Conservation (phyloP, 1,140 invertebrate species). For the Phymorhynchus buccinoides region DNA sequence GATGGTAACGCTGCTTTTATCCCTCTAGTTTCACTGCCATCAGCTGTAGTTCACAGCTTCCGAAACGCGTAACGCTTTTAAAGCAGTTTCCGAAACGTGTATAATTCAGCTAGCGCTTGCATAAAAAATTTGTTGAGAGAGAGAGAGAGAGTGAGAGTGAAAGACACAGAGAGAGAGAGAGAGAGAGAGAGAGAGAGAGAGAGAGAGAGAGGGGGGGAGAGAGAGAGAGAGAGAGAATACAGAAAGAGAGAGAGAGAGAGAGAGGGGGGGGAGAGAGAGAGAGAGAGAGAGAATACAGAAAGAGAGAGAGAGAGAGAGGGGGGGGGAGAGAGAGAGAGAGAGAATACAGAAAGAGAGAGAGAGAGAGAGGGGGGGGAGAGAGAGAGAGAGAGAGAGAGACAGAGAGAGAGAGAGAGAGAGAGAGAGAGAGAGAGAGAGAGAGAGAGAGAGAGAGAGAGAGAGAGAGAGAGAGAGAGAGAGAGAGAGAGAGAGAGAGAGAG, state of each 20-base stretch:
- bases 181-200: background rate
- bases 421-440: background rate
- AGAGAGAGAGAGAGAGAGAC: background rate
- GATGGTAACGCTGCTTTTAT: too few relatives aligned
- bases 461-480: background rate
- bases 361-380: background rate
- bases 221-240: background rate
- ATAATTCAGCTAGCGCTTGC: too few relatives aligned
- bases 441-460: too few relatives aligned
- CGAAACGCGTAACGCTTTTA: too few relatives aligned
- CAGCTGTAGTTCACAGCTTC: too few relatives aligned
- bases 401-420: background rate
- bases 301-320: background rate
- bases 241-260: constrained; percentile 1
- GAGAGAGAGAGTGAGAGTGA: background rate
- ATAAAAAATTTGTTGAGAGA: too few relatives aligned
- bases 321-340: background rate
- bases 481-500: too few relatives aligned
- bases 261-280: background rate
- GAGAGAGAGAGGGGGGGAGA: background rate
- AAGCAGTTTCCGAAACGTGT: too few relatives aligned
- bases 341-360: background rate
- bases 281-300: background rate
- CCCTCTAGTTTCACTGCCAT: too few relatives aligned
- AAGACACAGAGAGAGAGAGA: background rate